Conservation (phyloP, 2,797 vertebrate species). For the Lepus oiostolus region DNA sequence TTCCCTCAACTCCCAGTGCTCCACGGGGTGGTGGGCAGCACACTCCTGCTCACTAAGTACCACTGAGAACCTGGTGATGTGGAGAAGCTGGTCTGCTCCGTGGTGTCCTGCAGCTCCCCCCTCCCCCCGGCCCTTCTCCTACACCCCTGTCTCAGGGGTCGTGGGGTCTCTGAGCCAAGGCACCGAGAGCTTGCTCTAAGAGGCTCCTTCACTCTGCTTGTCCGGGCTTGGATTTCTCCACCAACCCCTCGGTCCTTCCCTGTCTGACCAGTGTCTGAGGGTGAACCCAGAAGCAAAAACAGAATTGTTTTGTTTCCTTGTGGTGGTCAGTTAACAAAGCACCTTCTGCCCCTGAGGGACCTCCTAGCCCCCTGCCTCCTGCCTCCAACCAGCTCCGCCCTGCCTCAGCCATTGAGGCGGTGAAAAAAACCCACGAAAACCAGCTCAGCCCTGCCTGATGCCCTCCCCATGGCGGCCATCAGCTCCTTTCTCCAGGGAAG, state of each 20-base stretch:
- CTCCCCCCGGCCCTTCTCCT: not conserved
- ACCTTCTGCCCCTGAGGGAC: not conserved
- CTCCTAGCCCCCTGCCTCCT: too few relatives aligned
- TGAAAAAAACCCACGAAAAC: too few relatives aligned
- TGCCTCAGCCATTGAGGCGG: too few relatives aligned
- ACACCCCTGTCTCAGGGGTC: accelerated
- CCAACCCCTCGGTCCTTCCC: not conserved
- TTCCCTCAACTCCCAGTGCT: not conserved
- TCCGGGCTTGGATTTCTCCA: not conserved
- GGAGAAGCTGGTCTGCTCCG: not conserved
- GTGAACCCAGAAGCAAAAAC: not conserved
- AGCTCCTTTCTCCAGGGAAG: too few relatives aligned
- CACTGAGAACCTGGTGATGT: accelerated
- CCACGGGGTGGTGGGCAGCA: not conserved
- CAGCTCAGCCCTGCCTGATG: too few relatives aligned
- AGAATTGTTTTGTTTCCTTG: not conserved
- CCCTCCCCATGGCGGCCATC: too few relatives aligned
- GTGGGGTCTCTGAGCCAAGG: not conserved
- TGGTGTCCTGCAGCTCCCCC: accelerated
- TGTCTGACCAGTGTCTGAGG: not conserved
- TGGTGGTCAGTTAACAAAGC: not conserved
- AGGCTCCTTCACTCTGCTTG: not conserved
- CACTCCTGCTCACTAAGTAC: too few relatives aligned
- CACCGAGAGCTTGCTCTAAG: accelerated
- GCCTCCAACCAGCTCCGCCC: too few relatives aligned